Percentiles rank a stretch among this genome's conserved stretches.
Conservation (phyloP, 2,113 vertebrate genomes). For the Malurus elegans region DNA sequence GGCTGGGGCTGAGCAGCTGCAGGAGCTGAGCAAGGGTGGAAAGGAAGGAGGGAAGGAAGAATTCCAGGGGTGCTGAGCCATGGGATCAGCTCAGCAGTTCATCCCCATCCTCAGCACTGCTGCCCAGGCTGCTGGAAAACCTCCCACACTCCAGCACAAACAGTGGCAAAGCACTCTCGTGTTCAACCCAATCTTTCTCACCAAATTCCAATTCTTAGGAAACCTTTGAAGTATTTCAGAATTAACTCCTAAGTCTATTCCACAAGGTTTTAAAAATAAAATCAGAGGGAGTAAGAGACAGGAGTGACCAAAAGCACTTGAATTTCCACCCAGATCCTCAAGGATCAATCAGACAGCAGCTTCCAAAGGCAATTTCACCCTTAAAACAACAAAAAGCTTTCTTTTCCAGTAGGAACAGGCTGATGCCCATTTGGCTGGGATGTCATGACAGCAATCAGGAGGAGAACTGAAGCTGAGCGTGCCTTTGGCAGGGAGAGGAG, state of each 20-base stretch:
- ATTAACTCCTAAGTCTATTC: background rate
- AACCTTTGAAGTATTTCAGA: background rate
- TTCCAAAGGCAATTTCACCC: background rate
- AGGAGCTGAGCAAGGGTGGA: background rate
- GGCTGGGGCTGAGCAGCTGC: background rate
- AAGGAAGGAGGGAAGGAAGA: background rate
- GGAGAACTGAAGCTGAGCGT: background rate
- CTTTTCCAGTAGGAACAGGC: background rate
- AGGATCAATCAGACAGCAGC: background rate
- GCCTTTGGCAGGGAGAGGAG: slow-evolving; percentile 28
- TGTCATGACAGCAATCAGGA: background rate
- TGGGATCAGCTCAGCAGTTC: background rate
- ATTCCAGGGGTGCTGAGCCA: background rate
- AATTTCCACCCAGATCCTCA: background rate
- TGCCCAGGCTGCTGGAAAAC: background rate
- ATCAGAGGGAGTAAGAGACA: background rate
- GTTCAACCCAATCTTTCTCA: background rate
- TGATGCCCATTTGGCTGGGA: slow-evolving; percentile 1
- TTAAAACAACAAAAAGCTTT: background rate
- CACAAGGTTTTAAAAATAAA: background rate
- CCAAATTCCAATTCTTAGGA: background rate
- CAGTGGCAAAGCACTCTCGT: rapidly evolving
- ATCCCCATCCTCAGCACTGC: background rate
- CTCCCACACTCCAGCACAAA: background rate
- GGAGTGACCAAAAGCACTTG: background rate